A percentile compares a stretch with the other conserved stretches of the same genome.
These are phyloP conservation scores for Lymantria monacha DNA, from an alignment of 2,888 invertebrate genomes.

Conservation along the genomic window DNA sequence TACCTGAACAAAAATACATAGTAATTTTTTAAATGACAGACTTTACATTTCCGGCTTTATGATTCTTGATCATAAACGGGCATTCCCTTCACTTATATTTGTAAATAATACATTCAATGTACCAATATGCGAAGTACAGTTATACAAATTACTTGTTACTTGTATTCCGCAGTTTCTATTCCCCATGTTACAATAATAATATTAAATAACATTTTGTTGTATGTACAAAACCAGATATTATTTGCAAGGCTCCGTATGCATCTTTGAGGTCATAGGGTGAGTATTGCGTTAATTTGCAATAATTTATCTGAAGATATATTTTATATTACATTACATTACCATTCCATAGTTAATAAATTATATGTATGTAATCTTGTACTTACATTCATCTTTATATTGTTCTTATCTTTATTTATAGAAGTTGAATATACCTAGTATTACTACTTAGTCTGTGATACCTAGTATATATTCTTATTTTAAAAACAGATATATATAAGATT, in stretches of 20 bases:
- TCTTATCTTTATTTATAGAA: too few species aligned
- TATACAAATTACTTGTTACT: conserved; percentile 3
- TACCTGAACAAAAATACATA: too few species aligned
- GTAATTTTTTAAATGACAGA: conserved; percentile 31
- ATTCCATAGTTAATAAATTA: not conserved
- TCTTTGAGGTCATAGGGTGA: conserved; percentile 19
- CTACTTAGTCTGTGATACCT: too few species aligned
- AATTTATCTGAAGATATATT: not conserved
- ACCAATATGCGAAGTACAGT: conserved; percentile 17
- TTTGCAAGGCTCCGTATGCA: conserved; percentile 9
- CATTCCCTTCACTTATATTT: conserved; percentile 26
- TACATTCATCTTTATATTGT: too few species aligned
- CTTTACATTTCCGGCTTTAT: conserved; percentile 27
- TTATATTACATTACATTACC: not conserved
- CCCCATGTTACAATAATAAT: conserved; percentile 3
- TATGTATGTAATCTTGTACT: too few species aligned
- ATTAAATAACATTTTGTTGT: conserved; percentile 5
- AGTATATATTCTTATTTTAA: too few species aligned
- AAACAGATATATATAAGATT: too few species aligned
- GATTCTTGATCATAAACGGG: conserved; percentile 19
- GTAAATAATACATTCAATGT: conserved; percentile 26
- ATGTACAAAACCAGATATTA: conserved; percentile 4
- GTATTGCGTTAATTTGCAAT: conserved; percentile 2
- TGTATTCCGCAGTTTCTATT: conserved; percentile 11
- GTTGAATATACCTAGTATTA: too few species aligned